Evolutionary conservation across 2,113 vertebrate genomes (phyloP), one percentile per base, ranked within the genome.

Genomic region (Lates calcarifer): DNA sequence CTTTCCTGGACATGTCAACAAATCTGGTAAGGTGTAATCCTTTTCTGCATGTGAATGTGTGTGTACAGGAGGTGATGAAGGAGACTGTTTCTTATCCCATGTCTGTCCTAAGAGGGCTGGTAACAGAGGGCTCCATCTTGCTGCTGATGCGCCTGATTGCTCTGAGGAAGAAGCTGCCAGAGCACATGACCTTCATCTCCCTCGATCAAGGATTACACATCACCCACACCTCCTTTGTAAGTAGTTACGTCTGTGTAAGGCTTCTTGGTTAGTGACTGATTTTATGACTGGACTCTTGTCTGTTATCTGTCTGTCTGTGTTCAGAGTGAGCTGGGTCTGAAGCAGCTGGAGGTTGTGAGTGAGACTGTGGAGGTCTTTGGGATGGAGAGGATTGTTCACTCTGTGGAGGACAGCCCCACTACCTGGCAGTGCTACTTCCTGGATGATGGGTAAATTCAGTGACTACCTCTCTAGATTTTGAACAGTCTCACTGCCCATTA

Each of bases 381-480:
- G 12, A 89, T 98, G 29, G 91, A 97, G 87, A 93, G 96, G 82
- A 91, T 83, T 0, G 3, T 97, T 66, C 87, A 88, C 11, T 60
- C 91, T 0, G 15, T 33, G 3, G 39, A 83, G 0, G 93, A 92
- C 1, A 2, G 82, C 63, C 91, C 95, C 6, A 71, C 72, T 0
- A 80, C 89, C 29, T 98, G 96, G 95, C 96, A 97, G n/a, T 93
- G 94, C 94, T 96, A 94, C 91, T 95, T 97, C 80, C 94, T 99
- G 15, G 57, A 94, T 3, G 96, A 95, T 11, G 97, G 98, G 98
- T 99, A 94, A 70, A 82, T 31, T 24, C 10, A 70, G 20, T 28
- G 33, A 60, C 3, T 43, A 29, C 13, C 2, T 8, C 8, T 2
- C 3, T 3, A 4, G 26, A 15, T 33, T 28, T 22, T 47, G 22